Conservation (phyloP, 2,797 vertebrate species). For the Myiothlypis chrysogaster region DNA sequence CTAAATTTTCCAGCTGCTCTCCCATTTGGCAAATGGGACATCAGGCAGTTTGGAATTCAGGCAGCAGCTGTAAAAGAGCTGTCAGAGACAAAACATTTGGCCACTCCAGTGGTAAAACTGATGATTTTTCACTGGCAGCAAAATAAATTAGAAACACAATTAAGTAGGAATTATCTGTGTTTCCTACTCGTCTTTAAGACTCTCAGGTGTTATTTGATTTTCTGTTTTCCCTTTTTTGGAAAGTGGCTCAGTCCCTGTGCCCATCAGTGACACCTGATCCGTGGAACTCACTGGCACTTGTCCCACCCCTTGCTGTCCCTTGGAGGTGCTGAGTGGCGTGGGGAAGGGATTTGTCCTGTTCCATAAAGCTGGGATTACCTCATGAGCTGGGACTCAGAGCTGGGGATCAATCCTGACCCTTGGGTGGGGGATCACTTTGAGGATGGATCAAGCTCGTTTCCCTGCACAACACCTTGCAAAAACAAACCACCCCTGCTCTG, state of each 20-base stretch:
- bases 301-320: not conserved
- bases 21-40: not conserved
- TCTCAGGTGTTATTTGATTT: not conserved
- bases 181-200: fast-evolving
- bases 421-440: not conserved
- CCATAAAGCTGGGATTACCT: not conserved
- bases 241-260: not conserved
- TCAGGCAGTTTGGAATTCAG: not conserved
- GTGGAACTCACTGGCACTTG: not conserved
- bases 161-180: not conserved
- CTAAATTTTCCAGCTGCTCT: not conserved
- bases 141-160: not conserved
- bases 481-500: not conserved
- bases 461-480: not conserved
- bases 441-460: not conserved
- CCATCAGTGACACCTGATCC: not conserved
- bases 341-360: not conserved
- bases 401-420: not conserved
- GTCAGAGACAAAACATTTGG: not conserved
- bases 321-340: not conserved
- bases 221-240: not conserved
- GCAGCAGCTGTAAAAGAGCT: not conserved
- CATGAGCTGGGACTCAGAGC: not conserved
- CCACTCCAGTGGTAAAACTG: not conserved
- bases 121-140: not conserved